Base-by-base conservation (phyloP, 1,140 invertebrate genomes). In the Copidosoma floridanum region DNA sequence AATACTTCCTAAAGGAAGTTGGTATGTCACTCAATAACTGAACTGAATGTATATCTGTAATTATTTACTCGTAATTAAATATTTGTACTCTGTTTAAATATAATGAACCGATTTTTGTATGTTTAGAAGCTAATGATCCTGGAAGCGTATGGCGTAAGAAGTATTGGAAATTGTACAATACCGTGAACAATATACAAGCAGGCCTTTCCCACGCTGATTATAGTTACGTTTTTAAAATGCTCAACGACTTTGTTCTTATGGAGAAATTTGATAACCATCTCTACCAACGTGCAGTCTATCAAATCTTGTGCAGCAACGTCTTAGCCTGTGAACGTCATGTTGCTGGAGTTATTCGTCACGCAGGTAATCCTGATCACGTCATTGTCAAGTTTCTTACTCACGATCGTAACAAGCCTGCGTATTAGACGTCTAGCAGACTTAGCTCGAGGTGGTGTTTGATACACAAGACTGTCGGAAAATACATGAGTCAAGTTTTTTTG, bases 171-270 rank as follows among this genome's bases (percentile, higher is more conserved):
- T 66, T 72, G 54, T 69, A 70, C 58, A 1, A 50, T 7, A 43
- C 63, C 24, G 38, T 72, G 7, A 2, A 64, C 0, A 64, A 44
- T 16, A 46, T 76, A 6, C 47, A 65, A 47, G 27, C 62, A 14
- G 66, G 65, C 21, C 61, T 76, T 7, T 38, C 37, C 35, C 56
- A 72, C 26, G 11, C 63, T 8, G 70, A 75, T 62, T 74, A 74
- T 35, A 26, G 66, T 32, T 51, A 65, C 18, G 62, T 74, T 21
- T 68, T 68, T 50, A 50, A 61, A 11, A 67, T 69, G 16, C 41
- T 74, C 21, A 46, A 64, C 27, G 27, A 44, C 10, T 65, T 65
- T 44, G n/a, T 18, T 12, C n/a, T n/a, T n/a, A 43, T 61, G 18
- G 29, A 52, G 38, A 11, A 61, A 3, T 14, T 55, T 35, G 21